Conservation (phyloP, 30 jellyfish, hydroid and myxozoan species). For the Aurelia aurita complex sp. Pacific region DNA sequence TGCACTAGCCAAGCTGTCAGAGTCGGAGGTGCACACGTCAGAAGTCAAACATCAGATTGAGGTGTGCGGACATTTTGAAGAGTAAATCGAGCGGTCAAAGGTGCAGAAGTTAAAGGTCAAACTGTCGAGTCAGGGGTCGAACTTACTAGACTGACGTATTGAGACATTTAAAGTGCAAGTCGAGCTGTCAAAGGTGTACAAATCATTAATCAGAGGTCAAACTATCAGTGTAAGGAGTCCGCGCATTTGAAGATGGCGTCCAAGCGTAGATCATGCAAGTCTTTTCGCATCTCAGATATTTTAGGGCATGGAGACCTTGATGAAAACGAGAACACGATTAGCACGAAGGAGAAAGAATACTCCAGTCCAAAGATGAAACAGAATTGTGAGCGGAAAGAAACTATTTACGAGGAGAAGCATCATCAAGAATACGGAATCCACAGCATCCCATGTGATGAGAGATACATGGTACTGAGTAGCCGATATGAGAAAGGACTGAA, state of each 20-base stretch:
- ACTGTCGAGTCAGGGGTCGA: too few species aligned
- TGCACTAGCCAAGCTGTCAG: too few species aligned
- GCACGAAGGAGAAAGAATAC: background rate
- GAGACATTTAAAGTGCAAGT: too few species aligned
- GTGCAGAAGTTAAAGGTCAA: too few species aligned
- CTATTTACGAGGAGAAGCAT: background rate
- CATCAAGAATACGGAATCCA: background rate
- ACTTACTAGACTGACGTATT: too few species aligned
- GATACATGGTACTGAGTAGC: constrained; percentile 1
- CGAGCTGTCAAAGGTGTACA: too few species aligned
- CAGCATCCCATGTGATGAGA: background rate
- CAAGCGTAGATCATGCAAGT: constrained; percentile 4
- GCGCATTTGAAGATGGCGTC: background rate
- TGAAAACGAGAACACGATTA: background rate
- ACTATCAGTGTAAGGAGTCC: too few species aligned
- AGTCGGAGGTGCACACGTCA: too few species aligned
- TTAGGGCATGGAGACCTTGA: constrained; percentile 10
- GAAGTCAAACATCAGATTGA: too few species aligned
- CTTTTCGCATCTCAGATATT: constrained; percentile 53
- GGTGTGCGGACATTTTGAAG: too few species aligned
- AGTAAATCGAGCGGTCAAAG: too few species aligned
- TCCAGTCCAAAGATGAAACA: background rate
- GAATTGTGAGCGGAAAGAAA: background rate
- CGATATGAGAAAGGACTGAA: background rate
- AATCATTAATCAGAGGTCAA: too few species aligned